Evolutionary conservation across 2,113 vertebrate species (phyloP).

Genomic region (Menidia beryllina): DNA sequence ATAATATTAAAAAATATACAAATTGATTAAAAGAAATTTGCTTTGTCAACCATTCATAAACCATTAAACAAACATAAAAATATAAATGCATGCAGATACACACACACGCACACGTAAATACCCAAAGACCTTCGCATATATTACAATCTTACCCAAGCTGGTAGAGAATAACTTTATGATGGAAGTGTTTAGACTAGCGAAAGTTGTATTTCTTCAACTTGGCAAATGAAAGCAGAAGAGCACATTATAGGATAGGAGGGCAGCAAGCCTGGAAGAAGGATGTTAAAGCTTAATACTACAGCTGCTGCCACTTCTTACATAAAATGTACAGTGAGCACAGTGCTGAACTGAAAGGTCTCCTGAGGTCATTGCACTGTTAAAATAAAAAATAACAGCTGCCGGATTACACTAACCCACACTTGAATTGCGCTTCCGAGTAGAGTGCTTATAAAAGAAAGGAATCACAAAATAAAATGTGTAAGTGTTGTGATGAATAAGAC

Average conservation of each 20-base stretch:
- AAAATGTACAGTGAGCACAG: slow-evolving; percentile 62
- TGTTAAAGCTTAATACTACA: slow-evolving; percentile 45
- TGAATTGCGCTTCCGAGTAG: slow-evolving; percentile 54
- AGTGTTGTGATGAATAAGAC: slow-evolving; percentile 8
- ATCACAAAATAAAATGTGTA: slow-evolving; percentile 5
- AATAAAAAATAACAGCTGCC: slow-evolving; percentile 71
- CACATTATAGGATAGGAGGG: slow-evolving; percentile 38
- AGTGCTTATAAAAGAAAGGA: slow-evolving; percentile 43
- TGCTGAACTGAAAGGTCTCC: slow-evolving; percentile 51
- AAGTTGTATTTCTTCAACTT: slow-evolving; percentile 33
- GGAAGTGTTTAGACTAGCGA: slow-evolving; percentile 50
- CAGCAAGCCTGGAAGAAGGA: slow-evolving; percentile 4
- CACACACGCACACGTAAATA: slow-evolving; percentile 11
- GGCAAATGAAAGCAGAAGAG: slow-evolving; percentile 37
- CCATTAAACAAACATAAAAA: too few relatives aligned
- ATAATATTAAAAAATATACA: slow-evolving; percentile 43
- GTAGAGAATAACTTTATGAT: slow-evolving; percentile 53
- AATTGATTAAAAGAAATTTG: too few relatives aligned
- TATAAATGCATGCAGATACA: neutral
- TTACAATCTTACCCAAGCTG: slow-evolving; percentile 26
- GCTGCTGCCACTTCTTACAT: slow-evolving; percentile 60
- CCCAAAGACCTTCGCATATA: slow-evolving; percentile 38
- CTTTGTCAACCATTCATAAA: slow-evolving; percentile 25
- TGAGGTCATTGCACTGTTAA: slow-evolving; percentile 67
- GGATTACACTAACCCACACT: slow-evolving; percentile 72